Evolutionary conservation across 2,888 invertebrate genomes (phyloP).

Genomic region (Nephrotoma flavescens): DNA sequence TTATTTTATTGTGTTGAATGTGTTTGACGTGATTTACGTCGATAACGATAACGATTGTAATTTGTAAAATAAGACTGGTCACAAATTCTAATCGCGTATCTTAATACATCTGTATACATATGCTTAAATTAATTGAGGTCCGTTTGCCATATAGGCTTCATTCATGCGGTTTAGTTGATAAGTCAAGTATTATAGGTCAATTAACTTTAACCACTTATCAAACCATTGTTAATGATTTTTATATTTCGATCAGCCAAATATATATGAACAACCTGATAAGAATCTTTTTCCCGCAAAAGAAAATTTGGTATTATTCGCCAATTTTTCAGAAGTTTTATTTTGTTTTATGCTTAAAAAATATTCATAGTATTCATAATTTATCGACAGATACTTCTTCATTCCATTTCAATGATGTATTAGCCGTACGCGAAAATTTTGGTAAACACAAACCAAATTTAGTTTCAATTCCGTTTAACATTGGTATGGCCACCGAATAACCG

Average conservation of each 20-base stretch:
- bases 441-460: constrained; percentile 94
- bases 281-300: too few species aligned
- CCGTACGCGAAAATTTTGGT: constrained; percentile 41
- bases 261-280: too few species aligned
- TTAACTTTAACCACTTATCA: too few species aligned
- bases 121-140: too few species aligned
- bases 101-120: too few species aligned
- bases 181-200: too few species aligned
- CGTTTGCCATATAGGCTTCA: too few species aligned
- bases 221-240: too few species aligned
- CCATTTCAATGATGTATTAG: not conserved
- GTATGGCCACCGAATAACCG: constrained; percentile 87
- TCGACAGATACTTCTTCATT: not conserved
- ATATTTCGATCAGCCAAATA: too few species aligned
- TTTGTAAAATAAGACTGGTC: too few species aligned
- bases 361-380: not conserved
- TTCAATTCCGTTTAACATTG: constrained; percentile 92
- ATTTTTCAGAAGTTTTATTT: not conserved
- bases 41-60: not conserved
- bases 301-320: not conserved
- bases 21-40: not conserved
- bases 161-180: too few species aligned
- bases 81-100: too few species aligned
- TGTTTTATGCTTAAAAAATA: not conserved
- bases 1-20: not conserved